Conservation (phyloP, 1,140 invertebrate species). For the Forficula auricularia region DNA sequence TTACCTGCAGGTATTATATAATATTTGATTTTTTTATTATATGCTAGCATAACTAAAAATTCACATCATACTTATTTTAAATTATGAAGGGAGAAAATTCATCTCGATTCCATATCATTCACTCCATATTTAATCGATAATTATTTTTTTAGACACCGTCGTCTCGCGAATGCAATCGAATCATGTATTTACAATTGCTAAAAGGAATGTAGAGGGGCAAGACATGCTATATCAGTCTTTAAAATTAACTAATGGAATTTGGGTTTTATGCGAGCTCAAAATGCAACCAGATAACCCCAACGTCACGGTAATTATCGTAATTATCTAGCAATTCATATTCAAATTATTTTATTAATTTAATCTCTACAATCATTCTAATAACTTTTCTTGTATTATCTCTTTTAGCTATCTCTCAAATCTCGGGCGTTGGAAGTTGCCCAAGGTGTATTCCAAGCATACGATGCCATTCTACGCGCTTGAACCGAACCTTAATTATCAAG, state of each 20-base stretch:
- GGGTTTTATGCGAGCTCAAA: constrained; percentile 92
- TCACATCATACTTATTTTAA: neutral
- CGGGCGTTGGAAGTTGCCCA: constrained; percentile 81
- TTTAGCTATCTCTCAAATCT: constrained; percentile 75
- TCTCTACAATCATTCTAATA: too few species aligned
- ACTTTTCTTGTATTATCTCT: constrained; percentile 22
- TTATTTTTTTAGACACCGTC: constrained; percentile 50
- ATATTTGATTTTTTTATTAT: constrained; percentile 2
- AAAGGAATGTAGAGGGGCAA: constrained; percentile 94
- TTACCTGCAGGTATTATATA: constrained; percentile 65
- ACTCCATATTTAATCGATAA: neutral
- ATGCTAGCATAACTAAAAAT: constrained; percentile 32
- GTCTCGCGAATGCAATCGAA: constrained; percentile 89
- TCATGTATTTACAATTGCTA: constrained; percentile 98
- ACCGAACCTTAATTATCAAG: too few species aligned
- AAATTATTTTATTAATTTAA: too few species aligned
- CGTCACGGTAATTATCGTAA: constrained; percentile 77
- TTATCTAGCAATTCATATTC: too few species aligned
- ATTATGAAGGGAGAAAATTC: too few species aligned
- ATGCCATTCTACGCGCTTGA: constrained; percentile 66
- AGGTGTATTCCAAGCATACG: constrained; percentile 82
- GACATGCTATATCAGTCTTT: constrained; percentile 98
- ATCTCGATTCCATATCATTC: neutral
- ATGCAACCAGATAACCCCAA: constrained; percentile 81
- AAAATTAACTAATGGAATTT: constrained; percentile 93